phyloP scores from a whole-genome alignment of 2,797 vertebrate species.

The Acrossocheilus fasciatus region DNA sequence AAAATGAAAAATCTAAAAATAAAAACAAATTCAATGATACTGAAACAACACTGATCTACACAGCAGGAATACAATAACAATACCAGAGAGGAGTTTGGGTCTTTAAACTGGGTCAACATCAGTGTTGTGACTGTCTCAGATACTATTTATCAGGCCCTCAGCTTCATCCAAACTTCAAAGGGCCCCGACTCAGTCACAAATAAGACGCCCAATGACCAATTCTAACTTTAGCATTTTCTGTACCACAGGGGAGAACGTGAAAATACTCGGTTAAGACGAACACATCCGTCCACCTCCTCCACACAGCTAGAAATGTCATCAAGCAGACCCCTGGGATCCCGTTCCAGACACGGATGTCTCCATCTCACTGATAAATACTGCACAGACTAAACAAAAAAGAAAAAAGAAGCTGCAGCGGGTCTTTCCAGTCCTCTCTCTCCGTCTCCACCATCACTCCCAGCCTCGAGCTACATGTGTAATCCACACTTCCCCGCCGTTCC shows the following conservation, averaged over 20 bases:
- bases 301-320: slow-evolving; percentile 53
- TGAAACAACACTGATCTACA: neutral
- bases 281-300: slow-evolving; percentile 48
- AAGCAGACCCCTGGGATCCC: slow-evolving; percentile 36
- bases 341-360: slow-evolving; percentile 63
- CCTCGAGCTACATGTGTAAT: slow-evolving; percentile 67
- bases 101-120: slow-evolving; percentile 57
- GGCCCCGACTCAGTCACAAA: slow-evolving; percentile 15
- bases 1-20: neutral
- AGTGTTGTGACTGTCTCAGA: slow-evolving; percentile 38
- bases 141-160: slow-evolving; percentile 43
- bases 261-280: slow-evolving; percentile 35
- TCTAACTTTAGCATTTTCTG: slow-evolving; percentile 42
- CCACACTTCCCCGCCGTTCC: slow-evolving; percentile 71
- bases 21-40: neutral
- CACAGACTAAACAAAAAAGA: slow-evolving; percentile 57
- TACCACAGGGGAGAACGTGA: slow-evolving; percentile 29
- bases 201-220: slow-evolving; percentile 6
- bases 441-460: slow-evolving; percentile 58
- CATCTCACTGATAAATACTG: slow-evolving; percentile 61
- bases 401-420: slow-evolving; percentile 59
- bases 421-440: slow-evolving; percentile 62
- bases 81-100: slow-evolving; percentile 15
- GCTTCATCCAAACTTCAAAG: slow-evolving; percentile 41
- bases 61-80: slow-evolving; percentile 27